Percentiles rank a stretch among this genome's conserved stretches.
Conservation (phyloP, 1,140 invertebrate genomes). For the Drosophila truncata region DNA sequence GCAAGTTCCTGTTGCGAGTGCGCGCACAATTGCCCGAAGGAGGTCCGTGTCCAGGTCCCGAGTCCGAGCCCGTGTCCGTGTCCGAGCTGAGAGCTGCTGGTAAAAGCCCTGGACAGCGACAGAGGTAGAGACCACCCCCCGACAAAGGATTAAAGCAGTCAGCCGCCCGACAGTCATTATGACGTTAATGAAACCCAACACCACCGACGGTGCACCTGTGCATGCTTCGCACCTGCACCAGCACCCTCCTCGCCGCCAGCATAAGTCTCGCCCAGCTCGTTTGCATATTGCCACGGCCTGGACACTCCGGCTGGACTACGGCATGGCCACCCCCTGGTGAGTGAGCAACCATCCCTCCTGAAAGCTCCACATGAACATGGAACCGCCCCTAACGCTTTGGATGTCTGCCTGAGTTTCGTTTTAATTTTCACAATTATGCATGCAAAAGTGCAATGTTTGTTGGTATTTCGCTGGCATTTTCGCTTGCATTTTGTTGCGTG, state of each 20-base stretch:
- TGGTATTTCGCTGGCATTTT: slow-evolving; percentile 61
- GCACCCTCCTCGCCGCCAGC: slow-evolving; percentile 12
- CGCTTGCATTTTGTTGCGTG: slow-evolving; percentile 73
- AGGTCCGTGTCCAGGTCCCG: slow-evolving; percentile 18
- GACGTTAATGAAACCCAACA: slow-evolving; percentile 82
- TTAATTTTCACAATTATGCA: slow-evolving; percentile 83
- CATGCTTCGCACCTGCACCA: slow-evolving; percentile 71
- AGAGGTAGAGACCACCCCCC: slow-evolving; percentile 19
- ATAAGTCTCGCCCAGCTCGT: slow-evolving; percentile 57
- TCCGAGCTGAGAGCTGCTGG: slow-evolving; percentile 13
- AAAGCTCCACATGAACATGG: slow-evolving; percentile 13
- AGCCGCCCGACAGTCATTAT: slow-evolving; percentile 69
- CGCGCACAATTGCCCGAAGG: slow-evolving; percentile 67
- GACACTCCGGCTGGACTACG: slow-evolving; percentile 22
- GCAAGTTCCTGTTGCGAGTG: slow-evolving; percentile 73
- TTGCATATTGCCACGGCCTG: slow-evolving; percentile 56
- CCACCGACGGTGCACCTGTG: slow-evolving; percentile 74
- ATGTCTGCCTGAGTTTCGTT: slow-evolving; percentile 67
- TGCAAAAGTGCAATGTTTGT: slow-evolving; percentile 81
- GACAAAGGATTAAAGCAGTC: slow-evolving; percentile 71
- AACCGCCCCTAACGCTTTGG: slow-evolving; percentile 23
- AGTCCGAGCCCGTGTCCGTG: slow-evolving; percentile 21
- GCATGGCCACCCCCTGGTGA: slow-evolving; percentile 10
- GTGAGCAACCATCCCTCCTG: slow-evolving; percentile 3
- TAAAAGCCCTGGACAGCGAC: slow-evolving; percentile 3